These are phyloP conservation scores for Sigmodon hispidus DNA, from an alignment of 2,113 vertebrate species.

Conservation along the genomic window DNA sequence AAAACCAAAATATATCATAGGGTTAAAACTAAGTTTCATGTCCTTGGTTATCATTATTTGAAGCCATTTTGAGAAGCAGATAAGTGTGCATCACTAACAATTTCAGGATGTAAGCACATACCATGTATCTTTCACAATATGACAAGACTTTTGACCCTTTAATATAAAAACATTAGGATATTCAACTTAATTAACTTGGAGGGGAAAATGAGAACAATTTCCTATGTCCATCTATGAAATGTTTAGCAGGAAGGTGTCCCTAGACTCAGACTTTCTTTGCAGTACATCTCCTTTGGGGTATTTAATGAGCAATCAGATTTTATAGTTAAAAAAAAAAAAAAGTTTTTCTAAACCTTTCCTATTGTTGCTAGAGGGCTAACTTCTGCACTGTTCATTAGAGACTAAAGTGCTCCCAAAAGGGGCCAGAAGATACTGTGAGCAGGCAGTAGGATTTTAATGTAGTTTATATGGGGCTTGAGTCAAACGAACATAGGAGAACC, in stretches of 20 bases:
- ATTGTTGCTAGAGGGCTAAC: neutral
- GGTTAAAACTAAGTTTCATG: neutral
- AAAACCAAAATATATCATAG: constrained; percentile 36
- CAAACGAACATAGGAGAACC: neutral
- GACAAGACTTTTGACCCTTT: neutral
- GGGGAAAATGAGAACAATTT: constrained; percentile 15
- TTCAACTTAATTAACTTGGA: neutral
- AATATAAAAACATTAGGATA: neutral
- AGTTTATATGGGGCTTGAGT: neutral
- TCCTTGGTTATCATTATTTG: constrained; percentile 58
- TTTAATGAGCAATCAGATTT: constrained; percentile 17
- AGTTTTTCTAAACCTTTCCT: constrained; percentile 45
- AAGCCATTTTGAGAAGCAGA: constrained; percentile 50
- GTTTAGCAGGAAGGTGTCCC: constrained; percentile 66
- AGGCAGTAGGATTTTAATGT: neutral
- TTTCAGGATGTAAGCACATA: neutral
- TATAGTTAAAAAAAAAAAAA: neutral
- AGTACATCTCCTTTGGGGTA: constrained; percentile 19
- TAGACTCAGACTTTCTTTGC: constrained; percentile 67
- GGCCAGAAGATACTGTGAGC: neutral
- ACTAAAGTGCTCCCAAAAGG: neutral
- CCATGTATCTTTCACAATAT: constrained; percentile 24
- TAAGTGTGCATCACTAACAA: neutral
- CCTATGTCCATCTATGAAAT: neutral
- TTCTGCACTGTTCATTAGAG: neutral